These are phyloP conservation scores for Hemiprocne comata DNA, from an alignment of 2,113 vertebrate species.

Conservation along the genomic window DNA sequence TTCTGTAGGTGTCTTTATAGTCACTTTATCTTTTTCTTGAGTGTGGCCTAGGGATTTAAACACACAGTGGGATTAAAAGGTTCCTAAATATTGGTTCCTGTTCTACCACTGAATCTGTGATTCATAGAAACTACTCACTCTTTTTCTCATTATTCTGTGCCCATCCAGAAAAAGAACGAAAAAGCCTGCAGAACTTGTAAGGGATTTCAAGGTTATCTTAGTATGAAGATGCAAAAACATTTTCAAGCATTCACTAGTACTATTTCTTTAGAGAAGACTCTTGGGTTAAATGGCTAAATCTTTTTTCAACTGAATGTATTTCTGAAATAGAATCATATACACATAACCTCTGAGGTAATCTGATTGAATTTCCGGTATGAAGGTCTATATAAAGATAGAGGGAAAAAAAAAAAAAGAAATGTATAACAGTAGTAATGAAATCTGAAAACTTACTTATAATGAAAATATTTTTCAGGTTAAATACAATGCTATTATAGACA, in stretches of 20 bases:
- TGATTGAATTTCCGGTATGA: not conserved
- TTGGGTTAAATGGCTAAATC: not conserved
- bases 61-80: not conserved
- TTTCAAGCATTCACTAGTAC: not conserved
- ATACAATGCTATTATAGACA: not conserved
- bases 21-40: not conserved
- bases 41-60: not conserved
- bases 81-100: not conserved
- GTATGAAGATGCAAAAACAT: not conserved
- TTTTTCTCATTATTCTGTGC: not conserved
- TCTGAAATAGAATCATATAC: not conserved
- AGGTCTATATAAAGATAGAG: not conserved
- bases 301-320: not conserved
- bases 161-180: not conserved
- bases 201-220: not conserved
- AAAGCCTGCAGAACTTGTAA: not conserved
- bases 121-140: not conserved
- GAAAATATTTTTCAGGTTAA: not conserved
- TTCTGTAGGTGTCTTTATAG: not conserved
- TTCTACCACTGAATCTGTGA: not conserved
- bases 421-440: not conserved
- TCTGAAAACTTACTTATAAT: not conserved
- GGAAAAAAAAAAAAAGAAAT: not conserved
- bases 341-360: not conserved
- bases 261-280: not conserved